Percentiles rank a stretch among this genome's conserved stretches.
Conservation (phyloP, 2,113 vertebrate species). For the Leptocoma aspasia region DNA sequence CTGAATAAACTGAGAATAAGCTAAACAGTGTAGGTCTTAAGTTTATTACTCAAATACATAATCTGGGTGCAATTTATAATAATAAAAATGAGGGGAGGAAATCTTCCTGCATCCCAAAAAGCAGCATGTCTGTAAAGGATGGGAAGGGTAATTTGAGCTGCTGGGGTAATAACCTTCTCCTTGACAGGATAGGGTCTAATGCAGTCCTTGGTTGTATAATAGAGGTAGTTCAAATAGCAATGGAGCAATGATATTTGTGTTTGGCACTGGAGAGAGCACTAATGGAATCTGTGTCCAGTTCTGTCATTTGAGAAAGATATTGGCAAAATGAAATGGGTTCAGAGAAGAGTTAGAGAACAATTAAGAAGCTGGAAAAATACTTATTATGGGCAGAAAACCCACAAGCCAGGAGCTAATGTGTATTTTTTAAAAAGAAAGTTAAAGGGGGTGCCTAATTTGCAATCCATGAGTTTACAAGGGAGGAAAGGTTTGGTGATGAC, state of each 20-base stretch:
- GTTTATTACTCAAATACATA: neutral
- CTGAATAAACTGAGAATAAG: neutral
- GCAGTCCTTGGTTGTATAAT: neutral
- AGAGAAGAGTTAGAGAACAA: neutral
- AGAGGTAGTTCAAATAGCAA: neutral
- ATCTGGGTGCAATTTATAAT: neutral
- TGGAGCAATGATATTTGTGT: neutral
- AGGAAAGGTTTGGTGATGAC: neutral
- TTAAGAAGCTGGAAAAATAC: neutral
- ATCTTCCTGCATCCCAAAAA: neutral
- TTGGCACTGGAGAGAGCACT: neutral
- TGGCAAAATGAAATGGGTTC: neutral
- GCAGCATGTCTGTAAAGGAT: neutral
- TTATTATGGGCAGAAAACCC: neutral
- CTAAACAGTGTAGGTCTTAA: neutral
- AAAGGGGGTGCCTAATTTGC: neutral
- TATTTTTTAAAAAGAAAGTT: neutral
- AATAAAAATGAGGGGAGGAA: neutral
- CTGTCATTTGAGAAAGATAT: neutral
- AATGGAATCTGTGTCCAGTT: neutral
- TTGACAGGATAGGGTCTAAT: neutral
- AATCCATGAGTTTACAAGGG: neutral
- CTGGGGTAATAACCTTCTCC: neutral
- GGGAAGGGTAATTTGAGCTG: neutral
- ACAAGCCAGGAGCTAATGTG: neutral